Evolutionary conservation across 2,797 vertebrate genomes (phyloP), one percentile per base, ranked within the genome.

Genomic region (Oryzias dopingdopingensis): DNA sequence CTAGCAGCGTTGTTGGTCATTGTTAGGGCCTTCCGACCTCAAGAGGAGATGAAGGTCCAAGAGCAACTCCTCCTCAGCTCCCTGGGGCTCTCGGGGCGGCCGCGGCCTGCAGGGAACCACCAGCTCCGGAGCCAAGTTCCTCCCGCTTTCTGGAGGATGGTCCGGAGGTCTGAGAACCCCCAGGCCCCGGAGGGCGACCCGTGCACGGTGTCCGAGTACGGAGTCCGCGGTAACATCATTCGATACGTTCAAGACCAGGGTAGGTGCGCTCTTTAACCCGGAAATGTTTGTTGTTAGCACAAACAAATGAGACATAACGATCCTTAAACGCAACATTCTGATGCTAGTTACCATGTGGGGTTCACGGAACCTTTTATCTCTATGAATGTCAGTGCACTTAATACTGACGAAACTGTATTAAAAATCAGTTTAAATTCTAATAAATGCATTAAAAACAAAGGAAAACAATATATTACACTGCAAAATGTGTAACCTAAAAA

Each of bases 221-320:
- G 92, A 10, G 95, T 98, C 16, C 91, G 91, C 2, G 97, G 97
- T 0, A 94, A 95, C 89, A 94, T 96, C 71, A 89, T 99, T 75
- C 88, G 96, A 4, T 91, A 94, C 69, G 74, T 98, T 32, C 80
- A 91, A 0, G 94, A 95, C 78, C 93, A 92, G 90, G 95, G 97
- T 96, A 80, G 22, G 12, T 7, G 16, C n/a, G 10, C 13, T 13
- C 10, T 1, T 12, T 37, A 3, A 37, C 32, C 32, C 10, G 32
- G 32, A 13, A 12, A 37, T 37, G 10, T 37, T 37, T 12, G 2
- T 37, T 37, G 32, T 37, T 12, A 32, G 8, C 7, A 10, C 29
- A 10, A 26, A 7, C 26, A 26, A 26, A 26, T 26, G 7, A 26
- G 26, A 26, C 26, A 32, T 10, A 10, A 32, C 10, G 32, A 12